phyloP scores from a whole-genome alignment of 2,797 vertebrate genomes.

The Pithecia hirsuta region DNA sequence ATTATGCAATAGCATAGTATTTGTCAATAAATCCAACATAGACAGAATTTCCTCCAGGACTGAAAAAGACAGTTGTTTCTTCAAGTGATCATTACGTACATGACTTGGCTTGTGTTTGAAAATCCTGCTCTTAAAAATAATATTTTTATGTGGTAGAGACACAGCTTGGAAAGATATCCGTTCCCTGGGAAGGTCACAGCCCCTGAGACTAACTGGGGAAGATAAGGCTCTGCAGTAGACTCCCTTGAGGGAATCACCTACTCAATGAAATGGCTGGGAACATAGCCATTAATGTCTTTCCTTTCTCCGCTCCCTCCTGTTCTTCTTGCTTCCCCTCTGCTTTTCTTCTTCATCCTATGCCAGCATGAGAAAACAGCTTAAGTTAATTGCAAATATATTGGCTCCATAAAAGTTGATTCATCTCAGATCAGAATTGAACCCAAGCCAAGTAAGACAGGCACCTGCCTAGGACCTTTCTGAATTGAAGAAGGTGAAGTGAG shows the following conservation, averaged over 20 bases:
- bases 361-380: neutral
- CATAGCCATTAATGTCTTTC: too few relatives aligned
- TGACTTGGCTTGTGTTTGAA: neutral
- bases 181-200: neutral
- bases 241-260: neutral
- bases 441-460: neutral
- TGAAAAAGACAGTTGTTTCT: neutral
- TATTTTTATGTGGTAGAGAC: too few relatives aligned
- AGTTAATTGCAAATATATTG: neutral
- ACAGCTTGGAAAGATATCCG: neutral
- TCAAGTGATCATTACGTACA: neutral
- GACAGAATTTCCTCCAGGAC: neutral
- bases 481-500: neutral
- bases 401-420: neutral
- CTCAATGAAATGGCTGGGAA: neutral
- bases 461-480: neutral
- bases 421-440: neutral
- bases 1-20: neutral
- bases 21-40: neutral
- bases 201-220: neutral
- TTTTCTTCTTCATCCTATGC: neutral
- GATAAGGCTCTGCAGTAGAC: too few relatives aligned
- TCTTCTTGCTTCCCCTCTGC: too few relatives aligned
- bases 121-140: neutral
- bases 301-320: neutral